A percentile compares a stretch with the other conserved stretches of the same genome.
These are phyloP conservation scores for Nymphalis io DNA, from an alignment of 1,140 invertebrate genomes.

Conservation along the genomic window DNA sequence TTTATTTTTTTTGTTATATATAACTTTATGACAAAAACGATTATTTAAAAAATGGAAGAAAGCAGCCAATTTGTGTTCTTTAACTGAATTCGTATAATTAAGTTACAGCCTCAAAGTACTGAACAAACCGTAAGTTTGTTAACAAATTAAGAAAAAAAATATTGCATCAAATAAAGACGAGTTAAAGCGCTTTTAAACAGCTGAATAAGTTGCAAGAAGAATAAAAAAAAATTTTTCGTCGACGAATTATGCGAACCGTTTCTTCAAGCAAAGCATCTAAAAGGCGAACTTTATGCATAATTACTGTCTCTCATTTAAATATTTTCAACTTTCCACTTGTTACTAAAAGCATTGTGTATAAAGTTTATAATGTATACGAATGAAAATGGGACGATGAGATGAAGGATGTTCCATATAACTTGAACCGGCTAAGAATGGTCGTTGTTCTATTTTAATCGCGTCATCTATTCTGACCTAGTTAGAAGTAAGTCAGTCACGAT, in stretches of 20 bases:
- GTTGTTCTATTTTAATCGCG: background rate
- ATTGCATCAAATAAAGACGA: constrained; percentile 16
- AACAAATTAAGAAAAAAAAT: constrained; percentile 15
- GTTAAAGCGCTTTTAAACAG: constrained; percentile 12
- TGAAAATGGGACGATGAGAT: constrained; percentile 15
- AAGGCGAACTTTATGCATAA: constrained; percentile 51
- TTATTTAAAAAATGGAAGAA: background rate
- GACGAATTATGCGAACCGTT: constrained; percentile 13
- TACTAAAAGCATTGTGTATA: constrained; percentile 37
- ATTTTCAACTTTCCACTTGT: constrained; percentile 48
- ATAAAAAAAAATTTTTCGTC: constrained; percentile 2
- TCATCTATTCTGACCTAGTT: too few species aligned
- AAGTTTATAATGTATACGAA: constrained; percentile 34
- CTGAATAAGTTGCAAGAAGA: constrained; percentile 14
- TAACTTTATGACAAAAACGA: too few species aligned
- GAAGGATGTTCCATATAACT: constrained; percentile 5
- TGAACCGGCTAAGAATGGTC: background rate
- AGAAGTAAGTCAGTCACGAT: too few species aligned
- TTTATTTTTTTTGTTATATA: too few species aligned
- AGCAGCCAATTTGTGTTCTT: background rate
- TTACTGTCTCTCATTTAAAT: constrained; percentile 54
- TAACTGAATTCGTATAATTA: background rate
- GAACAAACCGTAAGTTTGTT: background rate
- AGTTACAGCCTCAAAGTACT: background rate
- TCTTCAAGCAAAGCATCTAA: constrained; percentile 27